These are phyloP conservation scores for Drosophila anceps DNA, from an alignment of 2,888 invertebrate species.

Conservation along the genomic window DNA sequence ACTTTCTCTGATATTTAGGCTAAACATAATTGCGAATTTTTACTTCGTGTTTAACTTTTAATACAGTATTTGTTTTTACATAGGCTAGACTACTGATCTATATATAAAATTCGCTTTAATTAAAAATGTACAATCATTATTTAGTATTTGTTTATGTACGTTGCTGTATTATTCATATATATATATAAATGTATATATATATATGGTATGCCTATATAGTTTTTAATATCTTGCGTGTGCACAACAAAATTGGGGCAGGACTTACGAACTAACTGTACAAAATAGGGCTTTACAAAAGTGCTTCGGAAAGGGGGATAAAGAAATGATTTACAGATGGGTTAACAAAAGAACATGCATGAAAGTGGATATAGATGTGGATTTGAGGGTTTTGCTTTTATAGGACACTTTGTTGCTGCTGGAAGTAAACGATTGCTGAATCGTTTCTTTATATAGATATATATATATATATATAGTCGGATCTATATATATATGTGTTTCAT, in stretches of 20 bases:
- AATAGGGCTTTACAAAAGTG: constrained; percentile 35
- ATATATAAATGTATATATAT: constrained; percentile 27
- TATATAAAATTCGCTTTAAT: constrained; percentile 61
- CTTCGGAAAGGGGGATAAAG: neutral
- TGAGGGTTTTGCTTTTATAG: constrained; percentile 19
- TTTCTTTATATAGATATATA: neutral
- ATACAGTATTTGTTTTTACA: constrained; percentile 74
- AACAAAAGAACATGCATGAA: constrained; percentile 9
- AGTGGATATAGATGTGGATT: neutral
- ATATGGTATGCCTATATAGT: constrained; percentile 23
- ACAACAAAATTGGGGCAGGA: constrained; percentile 45
- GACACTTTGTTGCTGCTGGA: constrained; percentile 57
- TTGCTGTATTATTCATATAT: constrained; percentile 29
- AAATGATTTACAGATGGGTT: constrained; percentile 9
- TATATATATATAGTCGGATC: neutral
- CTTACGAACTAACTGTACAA: constrained; percentile 73
- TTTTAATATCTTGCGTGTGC: constrained; percentile 65
- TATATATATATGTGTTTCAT: neutral
- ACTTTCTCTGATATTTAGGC: constrained; percentile 56
- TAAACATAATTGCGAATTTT: constrained; percentile 57
- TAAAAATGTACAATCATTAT: constrained; percentile 58
- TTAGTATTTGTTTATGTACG: constrained; percentile 40
- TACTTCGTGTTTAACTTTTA: constrained; percentile 61
- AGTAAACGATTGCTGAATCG: constrained; percentile 39
- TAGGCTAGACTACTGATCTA: constrained; percentile 52